Conservation (phyloP, 2,113 vertebrate species). For the Eretmochelys imbricata region DNA sequence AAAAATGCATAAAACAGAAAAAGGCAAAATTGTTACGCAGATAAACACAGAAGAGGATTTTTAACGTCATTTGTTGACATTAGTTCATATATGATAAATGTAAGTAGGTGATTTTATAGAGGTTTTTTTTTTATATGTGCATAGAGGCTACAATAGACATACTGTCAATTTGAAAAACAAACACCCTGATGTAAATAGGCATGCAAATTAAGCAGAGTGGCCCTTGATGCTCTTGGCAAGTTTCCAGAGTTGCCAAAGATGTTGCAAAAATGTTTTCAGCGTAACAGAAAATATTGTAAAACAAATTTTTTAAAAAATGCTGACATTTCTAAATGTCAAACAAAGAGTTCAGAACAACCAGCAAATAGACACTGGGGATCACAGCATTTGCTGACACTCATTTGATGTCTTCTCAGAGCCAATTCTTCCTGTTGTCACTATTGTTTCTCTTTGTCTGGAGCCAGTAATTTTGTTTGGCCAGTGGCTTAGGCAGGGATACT, state of each 20-base stretch:
- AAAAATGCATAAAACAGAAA: neutral
- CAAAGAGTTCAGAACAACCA: constrained; percentile 29
- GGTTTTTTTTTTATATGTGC: neutral
- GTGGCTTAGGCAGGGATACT: constrained; percentile 42
- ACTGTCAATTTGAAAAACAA: neutral
- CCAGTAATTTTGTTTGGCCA: constrained; percentile 47
- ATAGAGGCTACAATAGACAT: neutral
- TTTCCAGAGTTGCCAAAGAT: constrained; percentile 30
- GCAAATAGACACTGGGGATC: neutral
- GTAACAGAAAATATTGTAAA: constrained; percentile 16
- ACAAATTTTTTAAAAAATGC: neutral
- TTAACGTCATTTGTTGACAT: neutral
- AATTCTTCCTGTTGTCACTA: constrained; percentile 3
- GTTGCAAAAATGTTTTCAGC: constrained; percentile 47
- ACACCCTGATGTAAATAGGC: neutral
- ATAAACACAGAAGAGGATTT: neutral
- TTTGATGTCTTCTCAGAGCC: neutral
- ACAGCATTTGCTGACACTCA: constrained; percentile 2
- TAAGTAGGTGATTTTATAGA: neutral
- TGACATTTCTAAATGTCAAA: neutral
- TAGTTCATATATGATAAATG: neutral
- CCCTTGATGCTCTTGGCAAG: neutral
- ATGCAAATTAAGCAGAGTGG: neutral
- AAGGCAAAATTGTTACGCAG: neutral
- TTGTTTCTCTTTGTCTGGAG: constrained; percentile 34